Conservation (phyloP, 2,888 invertebrate genomes). For the Philhelius pedissequus region DNA sequence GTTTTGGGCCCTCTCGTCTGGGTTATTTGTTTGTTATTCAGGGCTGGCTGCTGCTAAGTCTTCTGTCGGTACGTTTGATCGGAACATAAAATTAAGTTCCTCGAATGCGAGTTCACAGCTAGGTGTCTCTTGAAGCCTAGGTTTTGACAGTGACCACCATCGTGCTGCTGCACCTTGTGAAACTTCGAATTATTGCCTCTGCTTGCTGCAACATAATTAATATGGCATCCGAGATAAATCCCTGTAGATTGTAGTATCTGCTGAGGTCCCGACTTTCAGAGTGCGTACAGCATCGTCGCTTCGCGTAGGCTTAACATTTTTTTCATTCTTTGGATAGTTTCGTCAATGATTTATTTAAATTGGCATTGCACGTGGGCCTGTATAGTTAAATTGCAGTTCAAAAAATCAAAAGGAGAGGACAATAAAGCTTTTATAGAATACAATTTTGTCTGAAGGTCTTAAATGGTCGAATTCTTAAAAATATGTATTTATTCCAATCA, state of each 20-base stretch:
- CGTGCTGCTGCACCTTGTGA: slow-evolving; percentile 20
- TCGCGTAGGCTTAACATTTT: slow-evolving; percentile 3
- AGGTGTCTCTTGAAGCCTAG: slow-evolving; percentile 53
- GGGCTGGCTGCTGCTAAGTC: neutral
- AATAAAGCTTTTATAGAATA: neutral
- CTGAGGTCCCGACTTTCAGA: neutral
- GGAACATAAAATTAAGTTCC: slow-evolving; percentile 59
- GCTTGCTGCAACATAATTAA: slow-evolving; percentile 47
- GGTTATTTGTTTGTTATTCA: slow-evolving; percentile 57
- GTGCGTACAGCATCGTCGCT: neutral
- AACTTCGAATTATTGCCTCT: slow-evolving; percentile 5
- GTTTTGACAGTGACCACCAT: slow-evolving; percentile 58
- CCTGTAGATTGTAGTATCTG: neutral
- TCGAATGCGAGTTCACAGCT: slow-evolving; percentile 62
- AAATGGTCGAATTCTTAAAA: neutral
- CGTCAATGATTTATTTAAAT: slow-evolving; percentile 52
- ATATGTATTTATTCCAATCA: neutral
- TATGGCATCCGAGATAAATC: slow-evolving; percentile 50
- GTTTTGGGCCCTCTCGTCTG: neutral
- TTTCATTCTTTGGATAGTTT: slow-evolving; percentile 35
- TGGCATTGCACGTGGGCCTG: slow-evolving; percentile 42
- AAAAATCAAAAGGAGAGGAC: neutral
- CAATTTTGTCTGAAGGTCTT: neutral
- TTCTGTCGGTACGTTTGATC: slow-evolving; percentile 54
- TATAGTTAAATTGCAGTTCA: neutral